These are phyloP conservation scores for Ctenoplectra terminalis DNA, from an alignment of 1,140 invertebrate species.

Conservation along the genomic window DNA sequence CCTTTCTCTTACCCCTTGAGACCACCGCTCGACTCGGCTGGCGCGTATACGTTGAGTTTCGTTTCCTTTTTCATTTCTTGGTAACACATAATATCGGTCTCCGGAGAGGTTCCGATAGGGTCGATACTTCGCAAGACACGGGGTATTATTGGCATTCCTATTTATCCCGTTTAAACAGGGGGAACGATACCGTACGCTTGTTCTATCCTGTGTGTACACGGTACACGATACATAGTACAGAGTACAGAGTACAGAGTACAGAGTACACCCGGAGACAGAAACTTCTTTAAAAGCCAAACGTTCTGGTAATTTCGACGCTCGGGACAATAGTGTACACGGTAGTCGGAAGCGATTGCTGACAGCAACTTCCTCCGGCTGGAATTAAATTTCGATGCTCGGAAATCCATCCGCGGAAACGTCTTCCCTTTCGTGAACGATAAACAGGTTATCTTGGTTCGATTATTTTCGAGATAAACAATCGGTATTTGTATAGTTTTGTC, in stretches of 20 bases:
- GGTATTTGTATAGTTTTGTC: background rate
- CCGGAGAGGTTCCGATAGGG: conserved; percentile 33
- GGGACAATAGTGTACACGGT: conserved; percentile 6
- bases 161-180: conserved; percentile 64
- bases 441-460: background rate
- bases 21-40: background rate
- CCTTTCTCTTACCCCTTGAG: background rate
- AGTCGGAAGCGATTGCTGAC: conserved; percentile 31
- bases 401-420: conserved; percentile 9
- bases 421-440: background rate
- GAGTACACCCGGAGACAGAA: conserved; percentile 14
- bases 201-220: conserved; percentile 29
- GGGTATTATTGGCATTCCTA: conserved; percentile 68
- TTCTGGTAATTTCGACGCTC: conserved; percentile 58
- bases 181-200: conserved; percentile 22
- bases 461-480: conserved; percentile 22
- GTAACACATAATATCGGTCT: conserved; percentile 61
- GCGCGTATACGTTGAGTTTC: conserved; percentile 32
- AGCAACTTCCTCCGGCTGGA: conserved; percentile 35
- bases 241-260: background rate
- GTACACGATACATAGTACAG: conserved; percentile 32
- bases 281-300: conserved; percentile 48
- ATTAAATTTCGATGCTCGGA: conserved; percentile 57
- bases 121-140: conserved; percentile 59
- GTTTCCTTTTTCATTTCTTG: conserved; percentile 58